Evolutionary conservation across 2,888 invertebrate genomes (phyloP).

Genomic region (Shargacucullia verbasci): DNA sequence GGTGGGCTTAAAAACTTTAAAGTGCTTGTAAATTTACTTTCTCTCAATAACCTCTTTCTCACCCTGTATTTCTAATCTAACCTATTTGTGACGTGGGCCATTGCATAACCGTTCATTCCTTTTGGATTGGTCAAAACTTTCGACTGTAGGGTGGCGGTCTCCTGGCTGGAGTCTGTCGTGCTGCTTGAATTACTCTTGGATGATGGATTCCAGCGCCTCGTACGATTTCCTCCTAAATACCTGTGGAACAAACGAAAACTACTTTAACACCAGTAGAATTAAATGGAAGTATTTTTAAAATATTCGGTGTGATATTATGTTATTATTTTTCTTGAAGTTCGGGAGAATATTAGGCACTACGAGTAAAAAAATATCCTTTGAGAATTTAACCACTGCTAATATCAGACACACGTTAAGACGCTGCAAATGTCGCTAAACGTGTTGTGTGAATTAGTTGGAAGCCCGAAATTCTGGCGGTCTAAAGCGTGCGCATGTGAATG

Average conservation of each 20-base stretch:
- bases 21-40: no score
- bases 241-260: slow-evolving; percentile 31
- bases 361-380: no score
- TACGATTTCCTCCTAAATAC: slow-evolving; percentile 20
- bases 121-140: slow-evolving; percentile 63
- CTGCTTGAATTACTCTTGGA: slow-evolving; percentile 60
- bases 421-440: no score
- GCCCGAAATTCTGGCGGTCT: no score
- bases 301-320: no score
- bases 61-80: slow-evolving; percentile 2
- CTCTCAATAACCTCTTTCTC: background rate
- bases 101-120: slow-evolving; percentile 43
- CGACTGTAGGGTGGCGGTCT: slow-evolving; percentile 55
- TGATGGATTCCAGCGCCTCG: slow-evolving; percentile 48
- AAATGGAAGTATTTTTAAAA: background rate
- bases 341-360: no score
- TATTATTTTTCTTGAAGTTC: no score
- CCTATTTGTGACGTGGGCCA: slow-evolving; percentile 6
- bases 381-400: no score
- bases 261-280: background rate
- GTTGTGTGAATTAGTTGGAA: no score
- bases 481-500: no score
- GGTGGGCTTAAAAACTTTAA: no score
- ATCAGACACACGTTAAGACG: no score
- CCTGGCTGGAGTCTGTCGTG: slow-evolving; percentile 60